Evolutionary conservation across 2,113 vertebrate genomes (phyloP).

Genomic region (Rhinolophus ferrumequinum): DNA sequence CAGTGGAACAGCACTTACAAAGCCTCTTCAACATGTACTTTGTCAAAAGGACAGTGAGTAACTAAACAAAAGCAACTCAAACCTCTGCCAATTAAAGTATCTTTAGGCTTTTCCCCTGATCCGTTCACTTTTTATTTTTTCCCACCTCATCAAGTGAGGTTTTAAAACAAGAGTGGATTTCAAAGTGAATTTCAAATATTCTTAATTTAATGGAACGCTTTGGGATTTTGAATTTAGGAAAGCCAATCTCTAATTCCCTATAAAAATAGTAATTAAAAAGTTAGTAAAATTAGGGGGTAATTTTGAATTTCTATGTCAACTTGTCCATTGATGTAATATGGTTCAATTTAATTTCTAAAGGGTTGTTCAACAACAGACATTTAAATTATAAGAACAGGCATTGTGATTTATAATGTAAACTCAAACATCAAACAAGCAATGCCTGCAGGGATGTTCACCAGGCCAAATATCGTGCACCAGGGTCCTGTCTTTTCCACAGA

Average conservation of each 20-base stretch:
- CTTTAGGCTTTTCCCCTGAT: slow-evolving; percentile 80
- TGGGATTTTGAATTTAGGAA: slow-evolving; percentile 71
- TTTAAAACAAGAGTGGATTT: slow-evolving; percentile 75
- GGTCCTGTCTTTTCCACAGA: slow-evolving; percentile 8
- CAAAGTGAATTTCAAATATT: neutral
- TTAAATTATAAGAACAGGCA: slow-evolving; percentile 75
- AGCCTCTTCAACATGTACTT: slow-evolving; percentile 80
- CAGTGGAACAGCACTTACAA: slow-evolving; percentile 82
- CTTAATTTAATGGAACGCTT: slow-evolving; percentile 53
- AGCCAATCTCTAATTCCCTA: slow-evolving; percentile 64
- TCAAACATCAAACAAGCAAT: slow-evolving; percentile 71
- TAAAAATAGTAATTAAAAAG: slow-evolving; percentile 69
- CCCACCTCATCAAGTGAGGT: slow-evolving; percentile 76
- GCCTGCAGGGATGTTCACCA: slow-evolving; percentile 59
- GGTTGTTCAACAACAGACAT: slow-evolving; percentile 57
- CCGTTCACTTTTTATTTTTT: slow-evolving; percentile 73
- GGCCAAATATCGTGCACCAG: slow-evolving; percentile 65
- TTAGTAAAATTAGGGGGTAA: slow-evolving; percentile 68
- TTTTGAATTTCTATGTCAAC: slow-evolving; percentile 58
- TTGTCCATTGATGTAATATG: slow-evolving; percentile 11
- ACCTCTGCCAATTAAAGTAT: slow-evolving; percentile 82
- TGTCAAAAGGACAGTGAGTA: slow-evolving; percentile 82
- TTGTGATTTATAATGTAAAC: slow-evolving; percentile 79
- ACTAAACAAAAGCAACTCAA: slow-evolving; percentile 82
- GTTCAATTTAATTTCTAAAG: slow-evolving; percentile 65